Evolutionary conservation across 2,888 invertebrate genomes (phyloP).

Genomic region (Adineta ricciae): DNA sequence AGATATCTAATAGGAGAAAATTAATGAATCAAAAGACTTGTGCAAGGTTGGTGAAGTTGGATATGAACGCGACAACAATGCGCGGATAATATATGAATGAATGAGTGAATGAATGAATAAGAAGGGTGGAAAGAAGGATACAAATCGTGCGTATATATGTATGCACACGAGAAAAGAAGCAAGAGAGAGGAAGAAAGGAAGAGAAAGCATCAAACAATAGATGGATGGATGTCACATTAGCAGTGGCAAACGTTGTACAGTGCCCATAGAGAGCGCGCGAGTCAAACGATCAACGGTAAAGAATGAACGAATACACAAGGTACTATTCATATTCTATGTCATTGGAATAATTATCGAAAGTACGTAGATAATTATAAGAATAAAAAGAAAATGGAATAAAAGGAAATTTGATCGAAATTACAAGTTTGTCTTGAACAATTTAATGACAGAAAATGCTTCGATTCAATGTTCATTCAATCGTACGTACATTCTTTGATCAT

Average conservation of each 20-base stretch:
- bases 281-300: not conserved
- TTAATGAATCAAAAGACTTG: not conserved
- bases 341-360: too few species aligned
- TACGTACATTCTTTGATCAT: too few species aligned
- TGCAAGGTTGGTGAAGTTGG: not conserved
- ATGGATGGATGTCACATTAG: not conserved
- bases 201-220: not conserved
- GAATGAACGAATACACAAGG: not conserved
- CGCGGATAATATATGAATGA: not conserved
- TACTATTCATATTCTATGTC: too few species aligned
- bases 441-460: too few species aligned
- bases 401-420: too few species aligned
- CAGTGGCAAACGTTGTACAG: not conserved
- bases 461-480: too few species aligned
- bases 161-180: not conserved
- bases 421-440: too few species aligned
- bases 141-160: not conserved
- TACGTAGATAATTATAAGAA: too few species aligned
- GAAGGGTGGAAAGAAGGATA: not conserved
- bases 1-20: not conserved
- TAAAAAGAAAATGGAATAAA: too few species aligned
- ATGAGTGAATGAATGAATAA: not conserved
- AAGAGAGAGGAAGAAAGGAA: not conserved
- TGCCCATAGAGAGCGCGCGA: not conserved
- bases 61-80: not conserved